These are phyloP conservation scores for Hippocampus abdominalis DNA, from an alignment of 2,113 vertebrate genomes.

Conservation along the genomic window DNA sequence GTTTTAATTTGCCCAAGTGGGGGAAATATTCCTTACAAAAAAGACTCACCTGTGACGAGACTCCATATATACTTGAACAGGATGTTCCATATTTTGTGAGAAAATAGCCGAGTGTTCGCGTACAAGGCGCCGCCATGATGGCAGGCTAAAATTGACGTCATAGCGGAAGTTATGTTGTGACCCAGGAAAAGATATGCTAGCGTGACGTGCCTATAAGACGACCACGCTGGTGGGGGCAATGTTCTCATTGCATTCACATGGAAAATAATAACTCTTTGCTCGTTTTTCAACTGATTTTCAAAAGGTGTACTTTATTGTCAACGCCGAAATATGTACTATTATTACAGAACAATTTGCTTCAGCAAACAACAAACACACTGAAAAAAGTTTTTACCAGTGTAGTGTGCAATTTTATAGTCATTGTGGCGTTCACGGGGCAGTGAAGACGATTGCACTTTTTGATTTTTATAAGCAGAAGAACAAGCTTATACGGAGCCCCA, in stretches of 20 bases:
- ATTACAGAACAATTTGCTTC: no score
- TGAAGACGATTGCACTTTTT: no score
- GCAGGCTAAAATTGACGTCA: constrained; percentile 7
- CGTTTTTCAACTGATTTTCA: not conserved
- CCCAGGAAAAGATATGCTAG: not conserved
- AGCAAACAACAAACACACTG: no score
- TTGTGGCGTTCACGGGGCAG: no score
- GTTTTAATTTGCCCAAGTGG: not conserved
- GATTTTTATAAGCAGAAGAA: no score
- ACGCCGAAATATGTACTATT: no score
- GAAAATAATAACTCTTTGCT: not conserved
- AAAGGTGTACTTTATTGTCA: not conserved
- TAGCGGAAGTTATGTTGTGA: constrained; percentile 28
- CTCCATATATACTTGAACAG: constrained; percentile 3
- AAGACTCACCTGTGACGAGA: constrained; percentile 15
- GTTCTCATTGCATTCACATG: not conserved
- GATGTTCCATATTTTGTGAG: constrained; percentile 52
- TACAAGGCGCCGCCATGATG: constrained; percentile 68
- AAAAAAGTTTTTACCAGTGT: no score
- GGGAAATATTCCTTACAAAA: not conserved
- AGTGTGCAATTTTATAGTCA: no score
- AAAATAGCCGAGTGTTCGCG: constrained; percentile 33
- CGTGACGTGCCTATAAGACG: not conserved
- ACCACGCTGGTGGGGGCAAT: not conserved
- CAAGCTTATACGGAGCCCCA: no score